These are phyloP conservation scores for Heliconius congener DNA, from an alignment of 1,140 invertebrate genomes.

Conservation along the genomic window DNA sequence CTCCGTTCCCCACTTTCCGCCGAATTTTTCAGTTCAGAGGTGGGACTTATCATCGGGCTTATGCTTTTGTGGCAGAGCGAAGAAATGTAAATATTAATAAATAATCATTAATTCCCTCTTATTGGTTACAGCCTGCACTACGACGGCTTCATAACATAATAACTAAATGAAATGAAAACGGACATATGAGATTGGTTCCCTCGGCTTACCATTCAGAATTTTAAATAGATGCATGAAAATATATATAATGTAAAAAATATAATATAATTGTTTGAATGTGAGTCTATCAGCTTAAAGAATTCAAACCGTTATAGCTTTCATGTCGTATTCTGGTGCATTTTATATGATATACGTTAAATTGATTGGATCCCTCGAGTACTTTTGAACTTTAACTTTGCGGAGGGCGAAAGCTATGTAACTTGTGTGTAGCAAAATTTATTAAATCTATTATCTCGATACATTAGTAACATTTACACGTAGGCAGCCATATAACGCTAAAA, in stretches of 20 bases:
- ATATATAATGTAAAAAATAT: neutral
- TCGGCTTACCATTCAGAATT: too few species aligned
- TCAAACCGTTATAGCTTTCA: constrained; percentile 9
- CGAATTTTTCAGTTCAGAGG: too few species aligned
- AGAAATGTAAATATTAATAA: too few species aligned
- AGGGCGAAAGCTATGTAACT: constrained; percentile 29
- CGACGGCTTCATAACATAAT: too few species aligned
- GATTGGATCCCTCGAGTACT: constrained; percentile 35
- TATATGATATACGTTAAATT: constrained; percentile 30
- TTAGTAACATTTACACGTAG: neutral
- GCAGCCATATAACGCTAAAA: neutral
- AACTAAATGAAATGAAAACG: too few species aligned
- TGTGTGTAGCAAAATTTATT: constrained; percentile 9
- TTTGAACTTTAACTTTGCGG: constrained; percentile 40
- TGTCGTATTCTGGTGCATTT: constrained; percentile 22
- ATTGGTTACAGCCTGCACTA: too few species aligned
- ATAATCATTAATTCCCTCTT: too few species aligned
- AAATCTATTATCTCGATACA: constrained; percentile 10
- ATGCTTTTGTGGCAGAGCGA: too few species aligned
- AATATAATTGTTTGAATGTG: too few species aligned
- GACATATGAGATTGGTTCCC: too few species aligned
- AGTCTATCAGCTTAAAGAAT: neutral
- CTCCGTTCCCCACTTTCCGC: too few species aligned
- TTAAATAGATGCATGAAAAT: neutral
- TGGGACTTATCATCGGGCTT: too few species aligned